Evolutionary conservation across 2,888 invertebrate genomes (phyloP).

Genomic region (Hetaerina titia): DNA sequence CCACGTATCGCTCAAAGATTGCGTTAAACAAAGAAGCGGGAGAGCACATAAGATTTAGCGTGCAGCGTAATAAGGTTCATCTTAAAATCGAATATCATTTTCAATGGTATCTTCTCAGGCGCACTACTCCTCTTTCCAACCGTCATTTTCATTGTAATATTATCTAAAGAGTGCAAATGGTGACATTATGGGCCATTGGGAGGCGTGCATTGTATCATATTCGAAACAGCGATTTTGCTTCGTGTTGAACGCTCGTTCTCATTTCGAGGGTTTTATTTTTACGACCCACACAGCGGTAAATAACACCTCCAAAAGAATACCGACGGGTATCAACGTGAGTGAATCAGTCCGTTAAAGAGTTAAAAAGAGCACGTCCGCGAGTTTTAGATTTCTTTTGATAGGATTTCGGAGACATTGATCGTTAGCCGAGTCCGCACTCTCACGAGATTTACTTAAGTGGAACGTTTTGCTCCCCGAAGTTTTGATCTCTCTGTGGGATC

Average conservation of each 20-base stretch:
- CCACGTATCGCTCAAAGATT: too few species aligned
- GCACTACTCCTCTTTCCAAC: background rate
- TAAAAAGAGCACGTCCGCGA: background rate
- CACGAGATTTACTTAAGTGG: background rate
- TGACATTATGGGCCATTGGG: background rate
- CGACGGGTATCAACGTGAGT: background rate
- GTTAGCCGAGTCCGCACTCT: background rate
- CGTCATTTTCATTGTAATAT: background rate
- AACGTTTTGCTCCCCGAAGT: background rate
- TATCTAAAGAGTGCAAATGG: background rate
- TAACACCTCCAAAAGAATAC: background rate
- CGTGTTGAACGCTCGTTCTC: background rate
- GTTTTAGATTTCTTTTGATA: background rate
- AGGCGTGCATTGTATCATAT: background rate
- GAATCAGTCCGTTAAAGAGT: background rate
- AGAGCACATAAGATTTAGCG: too few species aligned
- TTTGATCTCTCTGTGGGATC: background rate
- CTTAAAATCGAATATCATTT: too few species aligned
- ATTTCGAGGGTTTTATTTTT: background rate
- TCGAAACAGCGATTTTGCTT: background rate
- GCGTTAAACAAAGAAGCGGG: too few species aligned
- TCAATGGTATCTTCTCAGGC: too few species aligned
- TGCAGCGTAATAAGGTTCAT: too few species aligned
- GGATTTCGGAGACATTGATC: background rate
- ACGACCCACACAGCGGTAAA: background rate